Conservation (phyloP, 1,140 invertebrate species). For the Zophobas atratus region DNA sequence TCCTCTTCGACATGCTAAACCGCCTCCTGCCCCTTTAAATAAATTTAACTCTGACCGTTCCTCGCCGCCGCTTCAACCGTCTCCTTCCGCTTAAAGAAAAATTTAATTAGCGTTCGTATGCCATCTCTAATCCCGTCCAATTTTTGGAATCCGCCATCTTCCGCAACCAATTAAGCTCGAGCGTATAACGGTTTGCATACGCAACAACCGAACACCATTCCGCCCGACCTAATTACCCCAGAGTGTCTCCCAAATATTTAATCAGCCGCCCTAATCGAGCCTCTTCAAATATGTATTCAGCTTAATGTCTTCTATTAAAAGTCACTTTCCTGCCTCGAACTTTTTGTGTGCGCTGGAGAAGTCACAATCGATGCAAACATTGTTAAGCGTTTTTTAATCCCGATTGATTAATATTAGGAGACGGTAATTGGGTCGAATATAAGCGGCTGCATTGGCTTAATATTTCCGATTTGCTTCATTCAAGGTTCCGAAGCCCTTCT, state of each 20-base stretch:
- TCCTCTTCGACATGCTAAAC: no score
- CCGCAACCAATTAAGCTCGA: slow-evolving; percentile 7
- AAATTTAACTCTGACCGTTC: no score
- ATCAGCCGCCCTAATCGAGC: slow-evolving; percentile 34
- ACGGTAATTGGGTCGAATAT: not conserved
- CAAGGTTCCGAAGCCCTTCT: no score
- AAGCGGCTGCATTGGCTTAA: not conserved
- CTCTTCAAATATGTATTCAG: slow-evolving; percentile 41
- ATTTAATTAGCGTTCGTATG: no score
- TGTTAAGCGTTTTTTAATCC: slow-evolving; percentile 4
- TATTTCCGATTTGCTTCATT: not conserved
- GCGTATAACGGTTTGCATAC: not conserved
- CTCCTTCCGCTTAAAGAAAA: no score
- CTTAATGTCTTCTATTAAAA: slow-evolving; percentile 38
- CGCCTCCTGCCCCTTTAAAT: no score
- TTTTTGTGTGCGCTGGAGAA: not conserved
- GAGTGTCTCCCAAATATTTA: slow-evolving; percentile 39
- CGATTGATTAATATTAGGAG: not conserved
- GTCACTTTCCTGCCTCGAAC: slow-evolving; percentile 10
- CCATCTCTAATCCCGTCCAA: no score
- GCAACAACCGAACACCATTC: slow-evolving; percentile 12
- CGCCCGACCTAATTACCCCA: slow-evolving; percentile 13
- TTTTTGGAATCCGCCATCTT: no score
- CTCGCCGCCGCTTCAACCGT: no score
- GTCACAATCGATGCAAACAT: slow-evolving; percentile 2